phyloP scores from a whole-genome alignment of 1,140 invertebrate species.

The Musca vetustissima region DNA sequence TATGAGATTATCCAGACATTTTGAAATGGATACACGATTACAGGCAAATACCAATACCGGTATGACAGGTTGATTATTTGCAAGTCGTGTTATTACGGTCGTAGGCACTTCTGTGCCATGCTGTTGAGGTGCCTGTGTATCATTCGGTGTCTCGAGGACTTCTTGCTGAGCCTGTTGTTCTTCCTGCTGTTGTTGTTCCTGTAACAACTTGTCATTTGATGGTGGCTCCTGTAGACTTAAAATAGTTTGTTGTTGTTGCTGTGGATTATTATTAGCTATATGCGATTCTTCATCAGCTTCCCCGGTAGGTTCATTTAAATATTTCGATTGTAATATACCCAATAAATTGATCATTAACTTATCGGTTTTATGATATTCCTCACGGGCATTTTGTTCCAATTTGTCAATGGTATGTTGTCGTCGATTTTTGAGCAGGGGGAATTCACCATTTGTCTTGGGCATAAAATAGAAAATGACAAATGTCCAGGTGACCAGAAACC shows the following conservation, averaged over 20 bases:
- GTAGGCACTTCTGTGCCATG: conserved; percentile 11
- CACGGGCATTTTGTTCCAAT: conserved; percentile 32
- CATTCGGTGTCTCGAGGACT: not conserved
- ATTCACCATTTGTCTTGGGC: conserved; percentile 36
- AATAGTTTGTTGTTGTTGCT: not conserved
- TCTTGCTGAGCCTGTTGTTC: not conserved
- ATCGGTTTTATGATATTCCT: conserved; percentile 33
- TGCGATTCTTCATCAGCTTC: conserved; percentile 8
- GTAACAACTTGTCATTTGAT: not conserved
- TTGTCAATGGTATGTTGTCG: conserved; percentile 28
- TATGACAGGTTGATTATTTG: conserved; percentile 63
- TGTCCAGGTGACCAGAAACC: conserved; percentile 49
- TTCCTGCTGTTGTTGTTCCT: not conserved
- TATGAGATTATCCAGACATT: conserved; percentile 89
- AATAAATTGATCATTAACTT: conserved; percentile 37
- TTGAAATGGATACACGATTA: conserved; percentile 85
- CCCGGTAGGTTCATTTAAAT: conserved; percentile 23
- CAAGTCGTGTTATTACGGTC: conserved; percentile 40
- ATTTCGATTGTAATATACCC: conserved; percentile 40
- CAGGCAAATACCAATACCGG: conserved; percentile 94
- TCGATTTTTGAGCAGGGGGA: not conserved
- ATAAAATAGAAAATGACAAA: conserved; percentile 51
- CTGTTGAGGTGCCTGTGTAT: not conserved
- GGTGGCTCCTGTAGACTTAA: conserved; percentile 11
- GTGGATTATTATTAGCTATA: conserved; percentile 17